Base-by-base conservation (phyloP, 2,888 invertebrate species). In the Drosophila merina region DNA sequence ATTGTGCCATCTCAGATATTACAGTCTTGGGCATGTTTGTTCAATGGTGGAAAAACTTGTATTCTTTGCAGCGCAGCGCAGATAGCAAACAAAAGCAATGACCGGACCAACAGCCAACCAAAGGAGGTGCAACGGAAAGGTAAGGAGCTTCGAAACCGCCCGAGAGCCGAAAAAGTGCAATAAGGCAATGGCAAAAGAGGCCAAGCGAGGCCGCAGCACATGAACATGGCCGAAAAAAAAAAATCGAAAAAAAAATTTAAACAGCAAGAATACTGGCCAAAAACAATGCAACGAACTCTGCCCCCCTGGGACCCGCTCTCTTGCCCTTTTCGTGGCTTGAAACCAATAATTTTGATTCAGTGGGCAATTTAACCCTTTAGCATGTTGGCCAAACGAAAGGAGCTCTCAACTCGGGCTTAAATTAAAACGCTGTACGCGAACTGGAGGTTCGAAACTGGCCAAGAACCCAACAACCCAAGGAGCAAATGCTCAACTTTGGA, bases 311-410 rank as follows among this genome's bases (percentile, higher is more conserved):
- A 30, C 14, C 10, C 58, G 26, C 60, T 36, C 30, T 25, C 20
- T 47, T 36, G 40, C 48, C 56, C 67, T 57, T 55, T 56, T 51
- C 36, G 58, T 59, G 74, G 48, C 82, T 85, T 81, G 89, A 89
- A 91, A 90, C 90, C 90, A 90, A 90, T 91, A 91, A 92, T 91
- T 91, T 92, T 79, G 85, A 91, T 88, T 90, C 91, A 92, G 90
- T 91, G 90, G 88, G 89, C 90, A 91, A 91, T 91, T 91, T 91
- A 89, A 88, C 90, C 92, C 92, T 90, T 90, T 89, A 90, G 91
- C 92, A 85, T 87, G 86, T 88, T 89, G 78, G 73, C 72, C 87
- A 86, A 86, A 87, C 74, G 88, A 88, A 87, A 83, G 88, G 79
- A 88, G 83, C 76, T 84, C 78, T 82, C 71, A 52, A 68, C 50